Evolutionary conservation across 2,113 vertebrate species (phyloP), one percentile per base, ranked within the genome.

Genomic region (Myotis lucifugus): DNA sequence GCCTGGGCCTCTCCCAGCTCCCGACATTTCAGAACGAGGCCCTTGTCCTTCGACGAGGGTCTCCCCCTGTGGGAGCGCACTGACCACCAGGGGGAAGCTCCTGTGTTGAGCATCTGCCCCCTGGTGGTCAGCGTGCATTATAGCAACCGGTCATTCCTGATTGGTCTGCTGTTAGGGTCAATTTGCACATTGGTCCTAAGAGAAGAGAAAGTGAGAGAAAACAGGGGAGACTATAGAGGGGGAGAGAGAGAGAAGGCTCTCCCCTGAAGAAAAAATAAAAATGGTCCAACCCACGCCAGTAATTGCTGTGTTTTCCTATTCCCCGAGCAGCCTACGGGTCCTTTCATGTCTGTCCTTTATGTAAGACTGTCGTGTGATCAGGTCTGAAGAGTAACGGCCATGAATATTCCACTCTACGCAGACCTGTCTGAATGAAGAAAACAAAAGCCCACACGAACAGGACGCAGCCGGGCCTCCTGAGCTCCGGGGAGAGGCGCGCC

Each of bases 381-480:
- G 23, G 74, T 79, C 64, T 56, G 2, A 5, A 93, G 87, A 97
- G 50, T 25, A 92, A 92, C 61, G 34, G 23, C 27, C 91, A 91
- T 88, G 69, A 83, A 87, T 93, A 86, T 96, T 91, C 84, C 82
- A 6, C 23, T 89, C 89, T 82, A 91, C 11, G 21, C 25, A 79
- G 95, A 91, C 69, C 12, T 59, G 82, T 85, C 86, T 97, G 66
- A 96, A 88, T 37, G 77, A 32, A 37, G 94, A 9, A 94, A 64
- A 74, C 94, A 29, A 74, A 94, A 34, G 23, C 56, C 34, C 54
- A 66, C 46, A 91, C 4, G 12, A 94, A 54, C 42, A 91, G 5
- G 95, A 82, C 87, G 84, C 69, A 97, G 95, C 97, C 92, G 97
- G 85, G 97, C 86, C 91, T 95, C 32, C 70, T 7, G 40, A 93